A percentile compares a stretch with the other conserved stretches of the same genome.
Conservation (phyloP, 2,888 invertebrate genomes). For the Gandaritis pyraliata region DNA sequence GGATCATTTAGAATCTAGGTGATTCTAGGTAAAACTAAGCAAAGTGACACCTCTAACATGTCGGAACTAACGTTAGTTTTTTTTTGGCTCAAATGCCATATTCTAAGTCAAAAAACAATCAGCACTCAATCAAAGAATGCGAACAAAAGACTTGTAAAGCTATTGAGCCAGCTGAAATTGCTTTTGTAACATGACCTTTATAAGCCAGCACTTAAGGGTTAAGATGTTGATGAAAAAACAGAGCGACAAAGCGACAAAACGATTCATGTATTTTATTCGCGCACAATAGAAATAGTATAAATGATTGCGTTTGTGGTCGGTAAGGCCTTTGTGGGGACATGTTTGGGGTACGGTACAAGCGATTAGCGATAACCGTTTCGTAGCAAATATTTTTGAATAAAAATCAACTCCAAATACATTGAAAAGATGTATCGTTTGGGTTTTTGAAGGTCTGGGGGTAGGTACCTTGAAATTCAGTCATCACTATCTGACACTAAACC, state of each 20-base stretch:
- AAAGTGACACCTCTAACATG: no score
- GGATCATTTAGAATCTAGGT: no score
- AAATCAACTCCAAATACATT: no score
- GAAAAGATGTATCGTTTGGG: no score
- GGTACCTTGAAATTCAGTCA: no score
- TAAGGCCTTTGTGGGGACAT: slow-evolving; percentile 11
- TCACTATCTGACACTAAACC: no score
- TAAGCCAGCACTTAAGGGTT: slow-evolving; percentile 1
- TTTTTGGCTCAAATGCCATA: slow-evolving; percentile 14
- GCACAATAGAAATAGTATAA: slow-evolving; percentile 60
- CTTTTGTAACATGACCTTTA: slow-evolving; percentile 8
- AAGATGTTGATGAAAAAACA: slow-evolving; percentile 12
- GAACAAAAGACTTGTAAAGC: slow-evolving; percentile 39
- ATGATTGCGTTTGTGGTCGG: slow-evolving; percentile 28
- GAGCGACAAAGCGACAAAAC: slow-evolving; percentile 52
- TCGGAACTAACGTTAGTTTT: neutral
- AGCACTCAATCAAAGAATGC: slow-evolving; percentile 44
- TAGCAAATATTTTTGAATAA: no score
- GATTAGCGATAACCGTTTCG: neutral
- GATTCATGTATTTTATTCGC: slow-evolving; percentile 57
- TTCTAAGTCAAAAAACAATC: slow-evolving; percentile 38
- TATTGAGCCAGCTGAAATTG: slow-evolving; percentile 6
- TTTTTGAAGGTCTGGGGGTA: no score
- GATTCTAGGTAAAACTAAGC: no score
- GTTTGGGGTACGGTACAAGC: slow-evolving; percentile 11